Conservation (phyloP, 2,888 invertebrate species). For the Eledona agricola region DNA sequence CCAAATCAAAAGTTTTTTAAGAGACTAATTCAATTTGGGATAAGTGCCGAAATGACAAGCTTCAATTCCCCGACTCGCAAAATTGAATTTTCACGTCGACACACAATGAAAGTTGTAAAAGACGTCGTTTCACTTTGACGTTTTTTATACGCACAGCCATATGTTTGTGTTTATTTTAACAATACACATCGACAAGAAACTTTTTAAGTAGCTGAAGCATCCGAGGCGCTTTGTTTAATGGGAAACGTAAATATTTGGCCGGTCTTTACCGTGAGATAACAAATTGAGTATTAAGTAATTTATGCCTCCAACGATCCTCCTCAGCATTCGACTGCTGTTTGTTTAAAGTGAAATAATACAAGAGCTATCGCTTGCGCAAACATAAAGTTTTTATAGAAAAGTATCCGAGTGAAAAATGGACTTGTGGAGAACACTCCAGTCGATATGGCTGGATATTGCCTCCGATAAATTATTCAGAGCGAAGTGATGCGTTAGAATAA, state of each 20-base stretch:
- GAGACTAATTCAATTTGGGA: no score
- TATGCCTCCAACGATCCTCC: constrained; percentile 18
- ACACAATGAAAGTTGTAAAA: no score
- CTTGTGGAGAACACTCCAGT: constrained; percentile 10
- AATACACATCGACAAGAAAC: constrained; percentile 9
- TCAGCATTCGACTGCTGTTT: constrained; percentile 2
- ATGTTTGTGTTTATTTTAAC: constrained; percentile 18
- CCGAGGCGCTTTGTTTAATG: constrained; percentile 30
- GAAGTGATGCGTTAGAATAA: no score
- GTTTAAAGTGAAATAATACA: constrained; percentile 15
- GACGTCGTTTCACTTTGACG: no score
- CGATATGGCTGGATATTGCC: constrained; percentile 12
- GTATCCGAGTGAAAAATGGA: constrained; percentile 21
- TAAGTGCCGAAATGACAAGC: no score
- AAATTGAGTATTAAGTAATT: constrained; percentile 33
- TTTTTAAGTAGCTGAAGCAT: constrained; percentile 27
- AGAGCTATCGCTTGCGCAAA: constrained; percentile 21
- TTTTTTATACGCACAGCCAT: no score
- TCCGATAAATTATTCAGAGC: constrained; percentile 14
- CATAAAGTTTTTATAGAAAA: constrained; percentile 18
- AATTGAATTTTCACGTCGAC: no score
- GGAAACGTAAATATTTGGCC: constrained; percentile 30
- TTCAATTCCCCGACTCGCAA: no score
- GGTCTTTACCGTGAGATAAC: constrained; percentile 33
- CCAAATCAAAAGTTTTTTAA: no score